A percentile compares a stretch with the other conserved stretches of the same genome.
phyloP scores from a whole-genome alignment of 92 coral and sea anemone genomes.

The Epizoanthus stellaris region DNA sequence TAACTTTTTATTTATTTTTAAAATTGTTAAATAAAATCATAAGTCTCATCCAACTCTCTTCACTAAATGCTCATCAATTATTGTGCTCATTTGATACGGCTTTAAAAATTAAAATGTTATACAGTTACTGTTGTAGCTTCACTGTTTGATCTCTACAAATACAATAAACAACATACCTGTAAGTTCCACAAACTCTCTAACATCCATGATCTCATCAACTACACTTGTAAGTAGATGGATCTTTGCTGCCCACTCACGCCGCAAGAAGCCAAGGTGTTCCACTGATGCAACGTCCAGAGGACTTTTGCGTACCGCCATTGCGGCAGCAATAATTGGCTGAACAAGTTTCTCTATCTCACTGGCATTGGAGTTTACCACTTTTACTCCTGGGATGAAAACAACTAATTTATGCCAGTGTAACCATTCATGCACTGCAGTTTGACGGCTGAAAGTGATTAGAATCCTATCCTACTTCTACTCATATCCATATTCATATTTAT shows the following conservation, averaged over 20 bases:
- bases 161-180: constrained; percentile 56
- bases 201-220: constrained; percentile 85
- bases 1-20: too few species aligned
- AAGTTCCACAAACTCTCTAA: constrained; percentile 77
- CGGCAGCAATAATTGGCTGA: constrained; percentile 73
- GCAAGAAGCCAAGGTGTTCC: constrained; percentile 73
- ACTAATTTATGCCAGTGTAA: too few species aligned
- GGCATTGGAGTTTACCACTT: constrained; percentile 71
- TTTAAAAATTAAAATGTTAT: constrained; percentile 11
- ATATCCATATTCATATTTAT: too few species aligned
- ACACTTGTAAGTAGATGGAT: constrained; percentile 74
- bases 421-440: too few species aligned
- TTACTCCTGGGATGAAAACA: constrained; percentile 67
- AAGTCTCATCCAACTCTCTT: too few species aligned
- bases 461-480: too few species aligned
- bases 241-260: constrained; percentile 84
- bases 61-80: too few species aligned
- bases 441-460: too few species aligned
- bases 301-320: constrained; percentile 72
- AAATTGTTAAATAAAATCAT: too few species aligned
- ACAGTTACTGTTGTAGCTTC: neutral
- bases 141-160: neutral
- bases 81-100: neutral
- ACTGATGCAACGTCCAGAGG: constrained; percentile 71
- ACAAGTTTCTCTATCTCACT: constrained; percentile 76